A percentile compares a stretch with the other conserved stretches of the same genome.
Evolutionary conservation across 1,140 invertebrate species (phyloP).

Genomic region (Sweltsa coloradensis): DNA sequence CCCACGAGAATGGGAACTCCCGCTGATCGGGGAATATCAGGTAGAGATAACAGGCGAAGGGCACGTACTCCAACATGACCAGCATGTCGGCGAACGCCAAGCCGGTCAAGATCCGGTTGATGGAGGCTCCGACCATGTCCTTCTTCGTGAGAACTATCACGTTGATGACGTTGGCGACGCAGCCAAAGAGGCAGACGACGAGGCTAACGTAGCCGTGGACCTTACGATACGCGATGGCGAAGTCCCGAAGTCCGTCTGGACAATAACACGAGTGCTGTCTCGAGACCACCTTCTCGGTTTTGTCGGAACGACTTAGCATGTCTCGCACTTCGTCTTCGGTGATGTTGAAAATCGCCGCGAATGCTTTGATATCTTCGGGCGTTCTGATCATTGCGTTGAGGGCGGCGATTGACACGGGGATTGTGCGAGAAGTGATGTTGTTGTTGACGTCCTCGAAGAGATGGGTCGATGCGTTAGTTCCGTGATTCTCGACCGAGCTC

Average conservation of each 20-base stretch:
- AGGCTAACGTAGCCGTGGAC: conserved; percentile 56
- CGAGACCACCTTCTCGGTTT: too few species aligned
- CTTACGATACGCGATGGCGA: conserved; percentile 32
- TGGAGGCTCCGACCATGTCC: conserved; percentile 65
- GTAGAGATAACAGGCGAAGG: conserved; percentile 66
- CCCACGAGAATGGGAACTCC: conserved; percentile 60
- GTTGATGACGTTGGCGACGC: conserved; percentile 79
- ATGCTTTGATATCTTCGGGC: too few species aligned
- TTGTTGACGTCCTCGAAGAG: too few species aligned
- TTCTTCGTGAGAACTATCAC: conserved; percentile 77
- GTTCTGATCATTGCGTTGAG: too few species aligned
- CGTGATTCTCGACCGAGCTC: too few species aligned
- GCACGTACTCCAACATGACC: conserved; percentile 78
- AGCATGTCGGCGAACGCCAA: conserved; percentile 74
- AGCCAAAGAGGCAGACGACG: conserved; percentile 73
- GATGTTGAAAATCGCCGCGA: too few species aligned
- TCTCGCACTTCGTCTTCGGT: too few species aligned
- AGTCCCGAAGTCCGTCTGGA: conserved; percentile 28
- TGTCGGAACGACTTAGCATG: too few species aligned
- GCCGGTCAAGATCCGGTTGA: conserved; percentile 69
- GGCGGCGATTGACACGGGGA: too few species aligned
- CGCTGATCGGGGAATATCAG: conserved; percentile 33
- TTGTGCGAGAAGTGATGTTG: too few species aligned
- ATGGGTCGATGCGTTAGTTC: too few species aligned
- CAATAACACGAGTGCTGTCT: too few species aligned